Evolutionary conservation across 2,888 invertebrate species (phyloP).

Genomic region (Oeneis ivallda): DNA sequence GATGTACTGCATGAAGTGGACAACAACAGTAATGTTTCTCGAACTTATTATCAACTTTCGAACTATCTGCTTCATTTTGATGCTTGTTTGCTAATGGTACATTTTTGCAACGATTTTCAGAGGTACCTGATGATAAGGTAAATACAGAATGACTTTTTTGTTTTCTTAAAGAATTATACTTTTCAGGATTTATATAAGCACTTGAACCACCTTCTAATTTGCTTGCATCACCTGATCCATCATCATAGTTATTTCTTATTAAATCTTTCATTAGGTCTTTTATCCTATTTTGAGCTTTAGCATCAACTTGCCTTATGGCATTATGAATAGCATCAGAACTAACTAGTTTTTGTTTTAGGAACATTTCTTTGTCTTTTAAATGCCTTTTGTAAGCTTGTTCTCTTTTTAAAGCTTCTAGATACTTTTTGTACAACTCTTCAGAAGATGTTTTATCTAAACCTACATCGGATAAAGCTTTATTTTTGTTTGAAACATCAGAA

Average conservation of each 20-base stretch:
- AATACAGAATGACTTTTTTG: slow-evolving; percentile 73
- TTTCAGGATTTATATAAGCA: slow-evolving; percentile 49
- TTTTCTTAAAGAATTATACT: slow-evolving; percentile 46
- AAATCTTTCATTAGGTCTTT: slow-evolving; percentile 71
- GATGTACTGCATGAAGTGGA: slow-evolving; percentile 49
- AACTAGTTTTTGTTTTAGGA: slow-evolving; percentile 68
- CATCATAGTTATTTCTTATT: slow-evolving; percentile 70
- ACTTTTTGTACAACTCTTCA: slow-evolving; percentile 68
- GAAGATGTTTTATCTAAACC: slow-evolving; percentile 63
- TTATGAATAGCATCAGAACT: slow-evolving; percentile 60
- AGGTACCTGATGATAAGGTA: slow-evolving; percentile 68
- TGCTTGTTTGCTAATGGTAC: slow-evolving; percentile 52
- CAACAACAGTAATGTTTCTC: slow-evolving; percentile 59
- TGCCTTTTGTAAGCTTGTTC: slow-evolving; percentile 68
- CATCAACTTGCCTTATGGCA: slow-evolving; percentile 45
- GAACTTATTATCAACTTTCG: slow-evolving; percentile 51
- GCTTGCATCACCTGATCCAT: slow-evolving; percentile 76
- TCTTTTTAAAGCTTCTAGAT: slow-evolving; percentile 65
- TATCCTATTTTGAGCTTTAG: slow-evolving; percentile 54
- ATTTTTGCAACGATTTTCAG: slow-evolving; percentile 53
- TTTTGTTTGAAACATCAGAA: slow-evolving; percentile 64
- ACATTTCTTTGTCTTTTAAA: slow-evolving; percentile 66
- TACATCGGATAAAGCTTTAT: slow-evolving; percentile 59
- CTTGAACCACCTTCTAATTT: slow-evolving; percentile 64
- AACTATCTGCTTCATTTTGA: slow-evolving; percentile 48